Base-by-base conservation (phyloP, 1,140 invertebrate genomes). In the Diachasmimorpha longicaudata region DNA sequence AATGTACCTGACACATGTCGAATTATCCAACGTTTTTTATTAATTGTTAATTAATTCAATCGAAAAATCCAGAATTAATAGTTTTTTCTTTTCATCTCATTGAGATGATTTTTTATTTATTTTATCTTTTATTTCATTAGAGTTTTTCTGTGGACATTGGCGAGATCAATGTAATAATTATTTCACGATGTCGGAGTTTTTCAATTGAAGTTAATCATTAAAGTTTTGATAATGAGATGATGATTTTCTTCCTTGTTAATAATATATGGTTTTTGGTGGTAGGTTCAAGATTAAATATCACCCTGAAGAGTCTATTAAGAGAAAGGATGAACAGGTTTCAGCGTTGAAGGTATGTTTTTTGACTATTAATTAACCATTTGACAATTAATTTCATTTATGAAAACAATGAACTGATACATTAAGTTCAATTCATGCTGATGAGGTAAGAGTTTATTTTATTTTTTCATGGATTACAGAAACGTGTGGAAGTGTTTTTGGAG, bases 231-330 rank as follows among this genome's bases (percentile, higher is more conserved):
- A 16, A n/a, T 52, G 48, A 16, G 13, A 19, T 63, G 77, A 77
- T 69, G 52, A 78, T 78, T 75, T 37, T 75, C 76, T 78, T 70
- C 68, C 42, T 80, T 78, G 13, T 76, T 42, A 10, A 10, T 77
- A 25, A 52, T 52, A 48, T 44, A 67, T 74, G 39, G 66, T 21
- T 73, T 74, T 77, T 66, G 36, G 42, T 58, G 55, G 37, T 74
- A 99, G 98, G 98, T 99, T 99, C 91, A 98, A 98, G 89, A 93
- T 96, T 78, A 99, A 99, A 90, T 99, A 99, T 86, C 98, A 99
- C 90, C 98, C 98, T 4, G 97, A 99, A 89, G 97, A 99, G 83
- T 96, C 95, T 70, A 91, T 95, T 8, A 98, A 96, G 88, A 90
- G 96, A 48, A 97, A 96, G 89, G 94, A 97, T 36, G 97, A 99